Conservation (phyloP, 2,888 invertebrate species). For the Galerucella pusilla region DNA sequence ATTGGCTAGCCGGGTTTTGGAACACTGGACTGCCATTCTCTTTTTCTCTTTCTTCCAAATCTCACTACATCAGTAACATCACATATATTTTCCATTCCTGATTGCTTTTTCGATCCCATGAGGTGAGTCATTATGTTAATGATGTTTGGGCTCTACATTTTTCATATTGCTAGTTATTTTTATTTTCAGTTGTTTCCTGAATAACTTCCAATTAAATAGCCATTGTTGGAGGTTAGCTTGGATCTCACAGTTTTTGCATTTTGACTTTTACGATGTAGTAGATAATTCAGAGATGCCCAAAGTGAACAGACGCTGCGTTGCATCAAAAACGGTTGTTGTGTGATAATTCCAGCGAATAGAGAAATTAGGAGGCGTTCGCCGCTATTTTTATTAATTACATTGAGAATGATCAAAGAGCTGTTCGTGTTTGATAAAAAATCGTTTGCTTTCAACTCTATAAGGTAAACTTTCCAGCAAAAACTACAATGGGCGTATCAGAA, state of each 20-base stretch:
- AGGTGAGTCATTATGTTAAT: too few species aligned
- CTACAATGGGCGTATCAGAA: neutral
- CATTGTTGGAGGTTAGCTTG: too few species aligned
- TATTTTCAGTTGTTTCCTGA: too few species aligned
- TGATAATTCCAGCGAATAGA: conserved; percentile 3
- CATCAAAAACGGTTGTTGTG: neutral
- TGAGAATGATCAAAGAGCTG: conserved; percentile 7
- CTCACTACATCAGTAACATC: too few species aligned
- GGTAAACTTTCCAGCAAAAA: neutral
- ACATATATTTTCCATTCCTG: too few species aligned
- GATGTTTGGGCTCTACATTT: too few species aligned
- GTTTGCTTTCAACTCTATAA: neutral
- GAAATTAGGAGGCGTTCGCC: neutral
- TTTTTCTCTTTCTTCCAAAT: too few species aligned
- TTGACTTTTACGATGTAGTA: neutral
- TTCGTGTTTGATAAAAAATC: conserved; percentile 1
- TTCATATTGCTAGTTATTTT: too few species aligned
- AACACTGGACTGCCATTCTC: too few species aligned
- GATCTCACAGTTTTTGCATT: neutral
- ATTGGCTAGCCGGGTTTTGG: too few species aligned
- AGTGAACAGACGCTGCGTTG: neutral
- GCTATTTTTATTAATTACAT: conserved; percentile 10
- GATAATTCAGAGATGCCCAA: neutral
- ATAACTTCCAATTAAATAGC: too few species aligned
- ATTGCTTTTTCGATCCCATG: too few species aligned